phyloP scores from a whole-genome alignment of 2,797 vertebrate genomes.

The Furcifer pardalis region DNA sequence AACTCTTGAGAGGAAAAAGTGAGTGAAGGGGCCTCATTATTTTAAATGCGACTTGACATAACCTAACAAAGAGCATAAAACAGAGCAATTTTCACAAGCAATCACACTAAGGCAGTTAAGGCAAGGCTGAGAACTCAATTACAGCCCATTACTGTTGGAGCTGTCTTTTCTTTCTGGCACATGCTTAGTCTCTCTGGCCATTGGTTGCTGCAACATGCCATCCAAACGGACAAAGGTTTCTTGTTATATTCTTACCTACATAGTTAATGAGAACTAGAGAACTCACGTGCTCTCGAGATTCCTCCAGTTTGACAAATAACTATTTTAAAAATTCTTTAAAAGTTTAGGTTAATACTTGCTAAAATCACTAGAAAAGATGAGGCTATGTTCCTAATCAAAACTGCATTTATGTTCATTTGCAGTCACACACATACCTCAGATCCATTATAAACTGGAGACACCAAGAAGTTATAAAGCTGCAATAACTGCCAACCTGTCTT shows the following conservation, averaged over 20 bases:
- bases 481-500: no score
- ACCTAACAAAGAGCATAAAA: conserved; percentile 74
- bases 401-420: background rate
- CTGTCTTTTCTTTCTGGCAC: conserved; percentile 44
- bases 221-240: conserved; percentile 44
- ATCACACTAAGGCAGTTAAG: conserved; percentile 70
- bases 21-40: conserved; percentile 74
- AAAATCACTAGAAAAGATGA: conserved; percentile 34
- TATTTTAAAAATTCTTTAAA: background rate
- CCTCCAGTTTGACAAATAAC: conserved; percentile 26
- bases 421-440: no score
- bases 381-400: background rate
- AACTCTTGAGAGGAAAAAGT: conserved; percentile 57
- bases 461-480: no score
- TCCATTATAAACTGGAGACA: no score
- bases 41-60: conserved; percentile 76
- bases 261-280: conserved; percentile 26
- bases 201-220: conserved; percentile 40
- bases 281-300: conserved; percentile 31
- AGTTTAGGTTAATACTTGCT: conserved; percentile 4
- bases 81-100: conserved; percentile 76
- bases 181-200: conserved; percentile 46
- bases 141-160: conserved; percentile 67
- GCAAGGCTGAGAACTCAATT: conserved; percentile 76
- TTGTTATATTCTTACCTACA: conserved; percentile 40